Conservation (phyloP, 2,113 vertebrate species). For the Bagarius yarrelli region DNA sequence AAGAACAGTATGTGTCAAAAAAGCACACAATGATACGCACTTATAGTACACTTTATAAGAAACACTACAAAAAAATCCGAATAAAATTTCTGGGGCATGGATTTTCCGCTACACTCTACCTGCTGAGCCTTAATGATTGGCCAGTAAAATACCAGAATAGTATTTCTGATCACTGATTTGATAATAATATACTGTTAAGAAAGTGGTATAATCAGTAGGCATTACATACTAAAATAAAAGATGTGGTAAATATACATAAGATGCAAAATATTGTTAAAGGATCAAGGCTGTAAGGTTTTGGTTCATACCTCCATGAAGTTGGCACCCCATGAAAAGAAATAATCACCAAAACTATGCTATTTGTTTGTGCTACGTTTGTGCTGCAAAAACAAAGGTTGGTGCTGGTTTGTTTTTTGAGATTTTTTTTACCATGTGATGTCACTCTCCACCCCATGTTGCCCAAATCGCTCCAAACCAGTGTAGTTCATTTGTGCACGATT, state of each 20-base stretch:
- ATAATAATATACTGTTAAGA: not conserved
- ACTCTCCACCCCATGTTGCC: too few species aligned
- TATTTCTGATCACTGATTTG: too few species aligned
- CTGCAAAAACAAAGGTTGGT: too few species aligned
- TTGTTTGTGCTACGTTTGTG: too few species aligned
- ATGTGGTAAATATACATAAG: not conserved
- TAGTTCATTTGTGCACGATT: too few species aligned
- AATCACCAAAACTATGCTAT: too few species aligned
- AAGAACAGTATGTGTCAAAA: not conserved
- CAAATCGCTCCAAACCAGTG: too few species aligned
- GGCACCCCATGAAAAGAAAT: too few species aligned
- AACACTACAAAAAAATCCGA: not conserved
- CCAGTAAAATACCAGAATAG: not conserved
- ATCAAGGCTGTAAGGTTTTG: not conserved
- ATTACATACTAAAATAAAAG: not conserved
- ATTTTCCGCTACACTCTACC: not conserved
- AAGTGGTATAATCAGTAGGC: too few species aligned
- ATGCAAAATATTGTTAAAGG: not conserved
- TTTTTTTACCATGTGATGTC: too few species aligned
- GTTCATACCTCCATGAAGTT: too few species aligned
- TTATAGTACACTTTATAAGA: not conserved
- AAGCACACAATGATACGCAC: not conserved
- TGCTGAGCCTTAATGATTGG: not conserved
- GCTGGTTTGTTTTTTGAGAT: too few species aligned
- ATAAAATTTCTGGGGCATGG: not conserved